Evolutionary conservation across 2,797 vertebrate species (phyloP), one percentile per base, ranked within the genome.

Genomic region (Smutsia gigantea): DNA sequence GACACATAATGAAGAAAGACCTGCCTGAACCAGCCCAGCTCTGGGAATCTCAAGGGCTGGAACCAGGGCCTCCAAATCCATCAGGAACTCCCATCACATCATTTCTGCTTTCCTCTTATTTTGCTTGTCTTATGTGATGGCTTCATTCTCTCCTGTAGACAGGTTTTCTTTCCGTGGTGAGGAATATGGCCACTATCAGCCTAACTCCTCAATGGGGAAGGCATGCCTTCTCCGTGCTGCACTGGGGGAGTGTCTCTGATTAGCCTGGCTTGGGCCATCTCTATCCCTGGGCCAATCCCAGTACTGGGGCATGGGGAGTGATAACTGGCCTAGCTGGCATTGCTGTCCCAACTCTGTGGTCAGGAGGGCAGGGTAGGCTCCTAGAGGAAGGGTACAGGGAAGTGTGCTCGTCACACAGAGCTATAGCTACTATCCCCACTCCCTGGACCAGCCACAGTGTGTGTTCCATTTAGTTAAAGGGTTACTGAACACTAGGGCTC

Each of bases 371-470:
- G 37, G 18, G 55, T n/a, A 55, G 59, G 71, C 63, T 78, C 49
- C 61, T 59, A 53, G 55, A 69, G 19, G 29, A 64, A 93, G 63
- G 49, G 25, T 7, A 2, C 27, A 51, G 31, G 63, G 37, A 2
- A 27, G 34, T 23, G 4, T 15, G 4, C 79, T 74, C 9, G 53
- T 46, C 72, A 78, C 55, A 37, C 29, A 55, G 42, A 51, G 31
- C 68, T 72, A 0, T 13, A 49, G 92, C 51, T 15, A 1, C 87
- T 37, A 9, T 14, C 17, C 39, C 21, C 75, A 0, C n/a, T 46
- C 25, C 4, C 27, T 0, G 0, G n/a, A 51, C 51, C 27, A 15
- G 61, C 51, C 31, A 23, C 23, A 5, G 84, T 0, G 0, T 31
- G 13, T 68, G 29, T 31, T 34, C 34, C 15, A 2, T 69, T 85